Evolutionary conservation across 2,797 vertebrate genomes (phyloP), one percentile per base, ranked within the genome.

Genomic region (Fistularia tabacaria): DNA sequence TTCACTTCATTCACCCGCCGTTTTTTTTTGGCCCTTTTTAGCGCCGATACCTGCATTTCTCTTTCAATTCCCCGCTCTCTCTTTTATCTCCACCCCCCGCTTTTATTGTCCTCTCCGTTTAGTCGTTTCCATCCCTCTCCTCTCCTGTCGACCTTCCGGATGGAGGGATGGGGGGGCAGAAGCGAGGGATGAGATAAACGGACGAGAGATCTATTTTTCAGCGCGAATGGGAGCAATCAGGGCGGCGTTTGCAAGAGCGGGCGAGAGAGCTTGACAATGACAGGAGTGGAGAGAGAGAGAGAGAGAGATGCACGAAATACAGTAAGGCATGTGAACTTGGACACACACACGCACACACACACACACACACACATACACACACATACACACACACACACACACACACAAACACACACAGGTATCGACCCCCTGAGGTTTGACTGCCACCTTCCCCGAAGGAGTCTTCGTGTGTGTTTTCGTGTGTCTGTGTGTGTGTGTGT

Each of bases 141-240:
- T 36, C 9, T 43, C 47, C 12, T 25, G 40, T 53, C 44, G 6
- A 54, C 14, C 40, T 56, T 14, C 7, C 0, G 12, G 38, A 49
- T 13, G 15, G 42, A 51, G 46, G 14, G 48, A 42, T 10, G 7
- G n/a, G n/a, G n/a, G n/a, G 43, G 6, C 66, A 62, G 39, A 59
- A 57, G 69, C 8, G 36, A 47, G 36, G 43, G 36, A 44, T 49
- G 53, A 25, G 59, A 73, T 54, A 69, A 77, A 76, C 25, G 25
- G 25, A 25, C 25, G 69, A 65, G 63, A 69, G 59, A 64, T 84
- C 60, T 76, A 68, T 73, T 77, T 68, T 75, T 48, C 66, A 11
- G 47, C 15, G 62, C 74, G 77, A 84, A 81, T 75, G 69, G 71
- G 38, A 25, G 76, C 69, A 81, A 78, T 81, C 77, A 81, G 36